Conservation (phyloP, 2,888 invertebrate species). For the Rhorus exstirpatorius region DNA sequence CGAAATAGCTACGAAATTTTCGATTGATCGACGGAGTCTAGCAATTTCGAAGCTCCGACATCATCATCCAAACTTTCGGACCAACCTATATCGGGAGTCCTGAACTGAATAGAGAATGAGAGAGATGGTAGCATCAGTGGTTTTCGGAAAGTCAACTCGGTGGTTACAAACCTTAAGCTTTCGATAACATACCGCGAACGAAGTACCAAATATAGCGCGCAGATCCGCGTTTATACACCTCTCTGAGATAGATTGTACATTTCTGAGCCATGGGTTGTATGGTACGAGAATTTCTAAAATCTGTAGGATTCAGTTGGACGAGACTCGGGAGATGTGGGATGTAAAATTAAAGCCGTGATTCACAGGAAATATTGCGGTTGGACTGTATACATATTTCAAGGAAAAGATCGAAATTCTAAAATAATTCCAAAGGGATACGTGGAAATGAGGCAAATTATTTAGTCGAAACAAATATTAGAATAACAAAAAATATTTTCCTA, state of each 20-base stretch:
- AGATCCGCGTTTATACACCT: slow-evolving; percentile 24
- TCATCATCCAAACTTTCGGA: slow-evolving; percentile 35
- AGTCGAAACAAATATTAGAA: no score
- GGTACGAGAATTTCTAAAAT: slow-evolving; percentile 3
- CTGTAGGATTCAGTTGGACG: neutral
- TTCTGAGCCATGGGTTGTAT: neutral
- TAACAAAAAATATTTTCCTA: no score
- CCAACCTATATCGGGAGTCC: slow-evolving; percentile 5
- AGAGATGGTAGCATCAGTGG: slow-evolving; percentile 19
- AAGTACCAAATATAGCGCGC: slow-evolving; percentile 19
- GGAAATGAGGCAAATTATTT: no score
- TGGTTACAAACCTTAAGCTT: slow-evolving; percentile 48
- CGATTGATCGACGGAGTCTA: slow-evolving; percentile 50
- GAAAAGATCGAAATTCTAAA: no score
- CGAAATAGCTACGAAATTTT: slow-evolving; percentile 31
- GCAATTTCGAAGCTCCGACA: slow-evolving; percentile 36
- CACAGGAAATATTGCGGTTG: neutral
- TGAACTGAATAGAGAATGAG: neutral
- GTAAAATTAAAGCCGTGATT: neutral
- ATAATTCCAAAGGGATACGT: no score
- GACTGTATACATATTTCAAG: no score
- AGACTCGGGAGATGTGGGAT: neutral
- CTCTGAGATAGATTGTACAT: slow-evolving; percentile 18
- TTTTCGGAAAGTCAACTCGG: slow-evolving; percentile 54
- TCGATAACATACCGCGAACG: slow-evolving; percentile 34